A percentile compares a stretch with the other conserved stretches of the same genome.
Conservation (phyloP, 2,113 vertebrate genomes). For the Ophiodon elongatus region DNA sequence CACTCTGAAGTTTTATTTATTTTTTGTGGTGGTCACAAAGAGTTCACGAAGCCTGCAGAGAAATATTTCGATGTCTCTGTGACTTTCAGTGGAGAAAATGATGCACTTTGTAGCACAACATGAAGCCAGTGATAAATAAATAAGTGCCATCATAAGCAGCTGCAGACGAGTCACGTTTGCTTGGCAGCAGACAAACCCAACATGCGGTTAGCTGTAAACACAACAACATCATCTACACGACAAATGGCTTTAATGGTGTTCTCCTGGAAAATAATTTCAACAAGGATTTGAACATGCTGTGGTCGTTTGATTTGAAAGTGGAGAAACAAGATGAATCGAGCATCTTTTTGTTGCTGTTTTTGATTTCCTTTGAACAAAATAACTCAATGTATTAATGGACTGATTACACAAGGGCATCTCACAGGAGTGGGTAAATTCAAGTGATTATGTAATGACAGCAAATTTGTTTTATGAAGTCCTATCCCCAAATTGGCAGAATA, state of each 20-base stretch:
- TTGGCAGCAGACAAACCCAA: neutral
- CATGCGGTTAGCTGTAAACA: neutral
- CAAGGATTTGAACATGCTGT: neutral
- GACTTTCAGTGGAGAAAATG: neutral
- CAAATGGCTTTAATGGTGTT: neutral
- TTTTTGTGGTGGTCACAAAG: neutral
- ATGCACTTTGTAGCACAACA: neutral
- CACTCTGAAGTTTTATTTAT: conserved; percentile 6
- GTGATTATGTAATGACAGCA: neutral
- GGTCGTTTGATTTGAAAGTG: neutral
- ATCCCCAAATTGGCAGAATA: conserved; percentile 3
- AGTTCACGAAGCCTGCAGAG: neutral
- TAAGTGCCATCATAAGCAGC: neutral
- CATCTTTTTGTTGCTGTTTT: neutral
- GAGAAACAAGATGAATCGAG: neutral
- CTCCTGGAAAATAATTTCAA: neutral
- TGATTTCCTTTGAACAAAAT: conserved; percentile 31
- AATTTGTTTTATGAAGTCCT: neutral
- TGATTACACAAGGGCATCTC: conserved; percentile 5
- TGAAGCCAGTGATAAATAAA: neutral
- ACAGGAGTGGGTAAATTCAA: conserved; percentile 22
- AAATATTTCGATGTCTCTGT: conserved; percentile 8
- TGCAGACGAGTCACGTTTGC: neutral
- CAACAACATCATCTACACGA: neutral
- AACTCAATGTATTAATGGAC: neutral